These are phyloP conservation scores for Torymus auratus DNA, from an alignment of 2,888 invertebrate genomes.

Conservation along the genomic window DNA sequence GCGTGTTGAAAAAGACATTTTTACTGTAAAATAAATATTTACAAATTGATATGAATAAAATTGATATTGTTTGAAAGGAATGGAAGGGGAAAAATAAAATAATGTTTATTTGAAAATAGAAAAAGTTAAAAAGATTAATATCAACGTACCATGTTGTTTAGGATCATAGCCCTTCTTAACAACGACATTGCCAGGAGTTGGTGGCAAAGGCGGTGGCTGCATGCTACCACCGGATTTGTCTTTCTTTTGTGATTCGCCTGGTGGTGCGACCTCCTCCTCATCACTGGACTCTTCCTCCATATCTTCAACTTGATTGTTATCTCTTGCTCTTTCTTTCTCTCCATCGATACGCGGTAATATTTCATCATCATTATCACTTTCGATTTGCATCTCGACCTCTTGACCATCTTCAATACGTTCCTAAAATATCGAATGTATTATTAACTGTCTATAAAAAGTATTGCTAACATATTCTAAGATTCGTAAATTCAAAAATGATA, in stretches of 20 bases:
- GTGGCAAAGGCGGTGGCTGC: slow-evolving; percentile 87
- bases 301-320: slow-evolving; percentile 86
- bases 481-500: too few species aligned
- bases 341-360: slow-evolving; percentile 73
- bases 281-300: slow-evolving; percentile 93
- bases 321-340: slow-evolving; percentile 77
- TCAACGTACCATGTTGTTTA: slow-evolving; percentile 81
- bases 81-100: slow-evolving; percentile 18
- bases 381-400: slow-evolving; percentile 93
- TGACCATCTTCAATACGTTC: slow-evolving; percentile 88
- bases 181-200: slow-evolving; percentile 93
- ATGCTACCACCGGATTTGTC: slow-evolving; percentile 77
- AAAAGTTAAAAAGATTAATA: not conserved
- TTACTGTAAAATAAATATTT: not conserved
- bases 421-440: slow-evolving; percentile 65
- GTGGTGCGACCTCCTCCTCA: slow-evolving; percentile 79
- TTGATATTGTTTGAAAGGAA: too few species aligned
- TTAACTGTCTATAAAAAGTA: not conserved
- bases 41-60: too few species aligned
- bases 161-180: slow-evolving; percentile 98
- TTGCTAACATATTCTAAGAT: too few species aligned
- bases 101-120: slow-evolving; percentile 14
- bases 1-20: too few species aligned
- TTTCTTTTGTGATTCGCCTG: slow-evolving; percentile 70
- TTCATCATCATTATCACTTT: slow-evolving; percentile 87